Percentiles rank a stretch among this genome's conserved stretches.
These are phyloP conservation scores for Zootermopsis nevadensis DNA, from an alignment of 2,888 invertebrate species.

Conservation along the genomic window DNA sequence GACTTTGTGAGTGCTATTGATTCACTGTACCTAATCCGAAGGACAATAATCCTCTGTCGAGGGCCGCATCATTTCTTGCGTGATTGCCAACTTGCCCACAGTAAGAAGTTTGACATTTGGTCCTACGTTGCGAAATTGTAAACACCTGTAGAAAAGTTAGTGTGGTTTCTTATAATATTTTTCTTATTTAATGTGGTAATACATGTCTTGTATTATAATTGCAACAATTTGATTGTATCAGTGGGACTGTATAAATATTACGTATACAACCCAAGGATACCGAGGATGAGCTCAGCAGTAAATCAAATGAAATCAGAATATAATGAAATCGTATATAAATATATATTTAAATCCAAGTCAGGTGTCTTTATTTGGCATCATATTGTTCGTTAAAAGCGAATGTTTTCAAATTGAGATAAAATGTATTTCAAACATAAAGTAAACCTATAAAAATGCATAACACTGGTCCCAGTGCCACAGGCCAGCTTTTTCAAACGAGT, in stretches of 20 bases:
- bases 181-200: neutral
- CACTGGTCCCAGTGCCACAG: neutral
- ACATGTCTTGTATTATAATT: neutral
- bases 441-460: neutral
- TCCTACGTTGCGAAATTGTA: slow-evolving; percentile 35
- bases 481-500: slow-evolving; percentile 44
- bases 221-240: neutral
- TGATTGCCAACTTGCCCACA: slow-evolving; percentile 41
- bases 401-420: neutral
- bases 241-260: slow-evolving; percentile 4
- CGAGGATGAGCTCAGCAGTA: slow-evolving; percentile 40
- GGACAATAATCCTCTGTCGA: slow-evolving; percentile 39
- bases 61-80: slow-evolving; percentile 39
- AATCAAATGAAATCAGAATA: slow-evolving; percentile 23
- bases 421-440: neutral
- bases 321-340: neutral
- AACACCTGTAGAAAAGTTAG: slow-evolving; percentile 17
- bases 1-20: slow-evolving; percentile 39
- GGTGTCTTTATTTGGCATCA: too few species aligned
- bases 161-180: neutral
- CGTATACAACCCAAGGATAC: slow-evolving; percentile 32
- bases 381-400: neutral
- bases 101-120: slow-evolving; percentile 39
- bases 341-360: neutral
- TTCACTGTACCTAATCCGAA: slow-evolving; percentile 4